Percentiles rank a stretch among this genome's conserved stretches.
phyloP scores from a whole-genome alignment of 92 coral and sea anemone species.

The Porites evermanni region DNA sequence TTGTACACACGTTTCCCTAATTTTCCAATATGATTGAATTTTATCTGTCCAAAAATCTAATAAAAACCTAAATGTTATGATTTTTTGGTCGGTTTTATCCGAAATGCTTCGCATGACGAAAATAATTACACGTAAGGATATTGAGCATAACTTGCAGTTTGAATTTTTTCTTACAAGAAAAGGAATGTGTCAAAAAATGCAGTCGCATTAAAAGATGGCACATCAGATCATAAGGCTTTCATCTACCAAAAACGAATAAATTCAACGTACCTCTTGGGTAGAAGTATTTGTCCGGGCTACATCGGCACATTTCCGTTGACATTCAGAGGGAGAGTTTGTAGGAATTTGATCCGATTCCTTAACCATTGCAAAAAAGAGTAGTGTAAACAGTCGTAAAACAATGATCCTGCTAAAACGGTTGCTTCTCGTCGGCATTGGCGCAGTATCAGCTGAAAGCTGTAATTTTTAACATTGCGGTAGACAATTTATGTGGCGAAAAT shows the following conservation, averaged over 20 bases:
- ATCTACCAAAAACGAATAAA: too few species aligned
- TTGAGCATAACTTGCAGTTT: too few species aligned
- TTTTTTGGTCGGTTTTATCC: too few species aligned
- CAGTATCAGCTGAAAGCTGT: neutral
- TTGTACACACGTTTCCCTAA: too few species aligned
- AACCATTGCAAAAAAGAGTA: neutral
- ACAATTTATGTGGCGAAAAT: neutral
- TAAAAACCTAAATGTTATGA: too few species aligned
- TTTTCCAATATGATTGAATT: too few species aligned
- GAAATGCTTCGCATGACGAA: too few species aligned
- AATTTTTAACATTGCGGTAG: neutral
- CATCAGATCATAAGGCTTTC: neutral
- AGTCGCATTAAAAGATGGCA: neutral
- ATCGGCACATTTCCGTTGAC: slow-evolving; percentile 13
- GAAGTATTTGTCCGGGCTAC: neutral
- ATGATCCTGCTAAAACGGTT: neutral
- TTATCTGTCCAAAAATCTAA: too few species aligned
- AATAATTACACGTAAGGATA: too few species aligned
- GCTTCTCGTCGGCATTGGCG: slow-evolving; percentile 3
- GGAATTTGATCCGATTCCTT: neutral
- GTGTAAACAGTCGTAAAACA: neutral
- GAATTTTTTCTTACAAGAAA: too few species aligned
- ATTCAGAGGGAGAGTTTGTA: neutral
- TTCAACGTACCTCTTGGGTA: neutral
- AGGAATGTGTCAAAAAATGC: too few species aligned